These are phyloP conservation scores for Branchinecta lynchi DNA, from an alignment of 1,140 invertebrate genomes.

Conservation along the genomic window DNA sequence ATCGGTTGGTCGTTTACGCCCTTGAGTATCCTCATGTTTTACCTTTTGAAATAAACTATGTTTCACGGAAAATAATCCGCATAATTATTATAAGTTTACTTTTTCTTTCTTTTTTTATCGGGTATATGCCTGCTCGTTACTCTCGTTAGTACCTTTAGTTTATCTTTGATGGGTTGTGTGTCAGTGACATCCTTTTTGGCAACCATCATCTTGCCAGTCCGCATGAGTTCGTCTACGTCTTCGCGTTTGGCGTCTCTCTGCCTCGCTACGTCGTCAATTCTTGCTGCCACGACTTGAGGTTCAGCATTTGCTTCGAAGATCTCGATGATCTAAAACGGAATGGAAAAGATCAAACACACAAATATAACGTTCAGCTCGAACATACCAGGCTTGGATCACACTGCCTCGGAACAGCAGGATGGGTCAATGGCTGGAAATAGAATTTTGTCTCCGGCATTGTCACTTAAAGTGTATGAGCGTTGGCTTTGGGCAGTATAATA, in stretches of 20 bases:
- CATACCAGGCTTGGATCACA: no score
- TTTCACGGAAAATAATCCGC: neutral
- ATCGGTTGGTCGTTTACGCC: no score
- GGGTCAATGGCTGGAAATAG: no score
- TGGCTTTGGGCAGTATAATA: no score
- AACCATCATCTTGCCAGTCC: slow-evolving; percentile 64
- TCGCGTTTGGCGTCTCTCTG: slow-evolving; percentile 40
- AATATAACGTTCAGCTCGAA: no score
- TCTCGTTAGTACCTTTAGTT: slow-evolving; percentile 46
- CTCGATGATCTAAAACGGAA: slow-evolving; percentile 43
- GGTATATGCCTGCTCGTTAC: slow-evolving; percentile 11
- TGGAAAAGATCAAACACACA: no score
- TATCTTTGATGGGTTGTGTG: slow-evolving; percentile 62
- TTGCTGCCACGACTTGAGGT: slow-evolving; percentile 43
- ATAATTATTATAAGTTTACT: slow-evolving; percentile 6
- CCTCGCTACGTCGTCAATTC: slow-evolving; percentile 40
- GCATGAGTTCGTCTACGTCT: slow-evolving; percentile 57
- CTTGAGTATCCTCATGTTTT: no score
- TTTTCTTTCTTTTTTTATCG: neutral
- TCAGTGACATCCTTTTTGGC: slow-evolving; percentile 78
- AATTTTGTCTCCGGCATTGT: no score
- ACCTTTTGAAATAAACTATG: neutral
- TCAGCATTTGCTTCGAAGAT: slow-evolving; percentile 55
- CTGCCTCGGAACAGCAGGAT: no score
- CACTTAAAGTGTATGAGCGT: no score